A percentile compares a stretch with the other conserved stretches of the same genome.
Evolutionary conservation across 1,140 invertebrate species (phyloP).

Genomic region (Drosophila gunungcola): DNA sequence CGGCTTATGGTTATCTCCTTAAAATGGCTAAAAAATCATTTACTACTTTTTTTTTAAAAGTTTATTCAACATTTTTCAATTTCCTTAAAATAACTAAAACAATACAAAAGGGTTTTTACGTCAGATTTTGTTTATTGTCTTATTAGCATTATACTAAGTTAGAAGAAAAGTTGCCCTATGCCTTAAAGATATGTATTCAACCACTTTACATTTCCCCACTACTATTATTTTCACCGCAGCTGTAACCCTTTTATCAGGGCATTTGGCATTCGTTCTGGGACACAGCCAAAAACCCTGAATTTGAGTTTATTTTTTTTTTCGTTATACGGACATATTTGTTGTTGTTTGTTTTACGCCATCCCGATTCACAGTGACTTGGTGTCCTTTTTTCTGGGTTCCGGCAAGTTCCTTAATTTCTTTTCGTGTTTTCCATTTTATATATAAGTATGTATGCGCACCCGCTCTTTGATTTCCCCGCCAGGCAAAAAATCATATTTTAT

Average conservation of each 20-base stretch:
- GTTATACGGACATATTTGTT: slow-evolving; percentile 22
- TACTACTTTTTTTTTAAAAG: too few species aligned
- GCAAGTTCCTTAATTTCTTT: slow-evolving; percentile 78
- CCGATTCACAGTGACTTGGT: slow-evolving; percentile 43
- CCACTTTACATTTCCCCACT: too few species aligned
- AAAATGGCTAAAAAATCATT: too few species aligned
- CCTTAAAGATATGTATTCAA: too few species aligned
- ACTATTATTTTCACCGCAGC: background rate
- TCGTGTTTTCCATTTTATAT: slow-evolving; percentile 46
- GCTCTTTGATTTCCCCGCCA: slow-evolving; percentile 14
- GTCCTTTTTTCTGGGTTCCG: slow-evolving; percentile 32
- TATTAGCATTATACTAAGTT: too few species aligned
- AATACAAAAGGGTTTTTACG: too few species aligned
- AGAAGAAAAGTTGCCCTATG: too few species aligned
- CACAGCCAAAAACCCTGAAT: background rate
- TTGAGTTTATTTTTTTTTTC: slow-evolving; percentile 12
- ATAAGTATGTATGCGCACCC: slow-evolving; percentile 21
- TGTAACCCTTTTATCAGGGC: background rate
- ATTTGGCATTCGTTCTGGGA: slow-evolving; percentile 15
- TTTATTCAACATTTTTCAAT: too few species aligned
- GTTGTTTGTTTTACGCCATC: slow-evolving; percentile 35
- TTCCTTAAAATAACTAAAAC: too few species aligned
- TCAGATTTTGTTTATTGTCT: too few species aligned
- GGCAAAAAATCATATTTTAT: slow-evolving; percentile 79
- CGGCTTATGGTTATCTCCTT: too few species aligned